Base-by-base conservation (phyloP, 2,113 vertebrate genomes). In the Psittacus erithacus region DNA sequence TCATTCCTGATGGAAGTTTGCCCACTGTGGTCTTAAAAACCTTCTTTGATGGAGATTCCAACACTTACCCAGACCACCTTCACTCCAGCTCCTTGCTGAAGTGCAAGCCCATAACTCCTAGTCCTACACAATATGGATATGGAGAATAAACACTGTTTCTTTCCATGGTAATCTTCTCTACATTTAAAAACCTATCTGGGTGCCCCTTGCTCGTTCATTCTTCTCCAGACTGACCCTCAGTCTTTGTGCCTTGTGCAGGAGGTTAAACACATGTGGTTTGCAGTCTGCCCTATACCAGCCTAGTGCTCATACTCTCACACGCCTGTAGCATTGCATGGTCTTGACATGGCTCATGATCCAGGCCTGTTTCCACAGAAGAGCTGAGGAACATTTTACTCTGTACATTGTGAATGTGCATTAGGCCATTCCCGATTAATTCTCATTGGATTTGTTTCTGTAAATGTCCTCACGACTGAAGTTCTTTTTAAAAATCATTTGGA, bases 301-400 rank as follows among this genome's bases (percentile, higher is more conserved):
- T 20, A 7, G 5, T 39, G 89, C 59, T 81, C 20, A 13, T 20
- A 27, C 44, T 43, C 86, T 59, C 82, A 38, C 46, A 3, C 55
- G 23, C 22, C 1, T 2, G 2, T 19, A 49, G 14, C 55, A 15
- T 2, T 13, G 0, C 6, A 1, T 17, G 14, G 17, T 17, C 82
- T 39, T 57, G 44, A 25, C 49, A 24, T 55, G 28, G 24, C n/a
- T 52, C 25, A 0, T 3, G 29, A 15, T 6, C 27, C 75, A 52
- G 41, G 16, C 35, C 25, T 47, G 20, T 3, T 75, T n/a, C 8
- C 70, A n/a, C 8, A 8, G 59, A 55, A 33, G 20, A 80, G 52
- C 59, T 69, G 53, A 46, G 47, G 53, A 76, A 39, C 43, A 3
- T n/a, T 77, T 69, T 90, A 33, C 85, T 46, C 49, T 17, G 13